Evolutionary conservation across 2,888 invertebrate genomes (phyloP).

Genomic region (Alcis repandata): DNA sequence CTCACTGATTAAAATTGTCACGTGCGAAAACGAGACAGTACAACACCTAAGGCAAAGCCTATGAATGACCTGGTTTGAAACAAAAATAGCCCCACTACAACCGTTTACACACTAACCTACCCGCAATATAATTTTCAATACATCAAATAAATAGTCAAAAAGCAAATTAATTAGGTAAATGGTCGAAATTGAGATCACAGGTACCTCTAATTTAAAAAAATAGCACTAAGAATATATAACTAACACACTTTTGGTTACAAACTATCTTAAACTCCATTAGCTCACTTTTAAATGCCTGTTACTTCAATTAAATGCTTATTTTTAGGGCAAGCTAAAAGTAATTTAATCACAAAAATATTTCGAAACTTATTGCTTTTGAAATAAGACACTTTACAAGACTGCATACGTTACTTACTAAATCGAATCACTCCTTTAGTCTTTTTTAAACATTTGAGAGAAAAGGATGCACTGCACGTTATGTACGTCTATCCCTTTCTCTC

Average conservation of each 20-base stretch:
- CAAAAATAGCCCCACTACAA: slow-evolving; percentile 27
- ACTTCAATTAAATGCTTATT: slow-evolving; percentile 28
- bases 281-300: slow-evolving; percentile 28
- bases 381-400: slow-evolving; percentile 6
- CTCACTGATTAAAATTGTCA: not conserved
- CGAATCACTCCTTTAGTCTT: not conserved
- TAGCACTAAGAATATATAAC: slow-evolving; percentile 18
- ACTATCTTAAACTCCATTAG: slow-evolving; percentile 12
- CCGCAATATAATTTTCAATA: slow-evolving; percentile 22
- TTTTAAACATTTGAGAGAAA: slow-evolving; percentile 30
- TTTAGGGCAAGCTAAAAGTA: slow-evolving; percentile 7
- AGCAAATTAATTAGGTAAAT: slow-evolving; percentile 33
- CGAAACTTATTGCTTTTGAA: not conserved
- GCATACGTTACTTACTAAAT: not conserved
- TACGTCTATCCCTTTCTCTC: slow-evolving; percentile 27
- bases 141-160: slow-evolving; percentile 38
- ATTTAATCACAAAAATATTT: slow-evolving; percentile 9
- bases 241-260: slow-evolving; percentile 33
- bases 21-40: not conserved
- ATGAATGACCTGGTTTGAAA: slow-evolving; percentile 12
- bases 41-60: not conserved
- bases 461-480: not conserved
- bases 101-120: slow-evolving; percentile 29
- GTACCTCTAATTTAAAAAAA: slow-evolving; percentile 30
- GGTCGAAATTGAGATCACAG: slow-evolving; percentile 39